Evolutionary conservation across 2,797 vertebrate genomes (phyloP).

Genomic region (Coilia nasus): DNA sequence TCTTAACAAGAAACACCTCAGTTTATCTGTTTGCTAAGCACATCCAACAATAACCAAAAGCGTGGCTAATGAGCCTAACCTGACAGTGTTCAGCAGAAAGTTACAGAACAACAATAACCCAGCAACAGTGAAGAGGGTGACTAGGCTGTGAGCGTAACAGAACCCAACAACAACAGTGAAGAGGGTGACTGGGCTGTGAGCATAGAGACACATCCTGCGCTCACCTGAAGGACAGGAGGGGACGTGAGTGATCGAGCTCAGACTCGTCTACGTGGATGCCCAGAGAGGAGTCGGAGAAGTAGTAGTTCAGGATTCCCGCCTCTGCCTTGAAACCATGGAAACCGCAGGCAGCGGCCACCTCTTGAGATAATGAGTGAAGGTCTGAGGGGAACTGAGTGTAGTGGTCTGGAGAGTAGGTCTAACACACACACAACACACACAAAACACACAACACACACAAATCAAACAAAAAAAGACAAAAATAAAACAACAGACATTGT

Average conservation of each 20-base stretch:
- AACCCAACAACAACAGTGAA: neutral
- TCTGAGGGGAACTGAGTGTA: slow-evolving; percentile 87
- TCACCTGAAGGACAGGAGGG: slow-evolving; percentile 75
- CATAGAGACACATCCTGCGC: neutral
- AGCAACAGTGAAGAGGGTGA: too few species aligned
- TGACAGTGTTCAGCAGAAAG: neutral
- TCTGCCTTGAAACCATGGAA: slow-evolving; percentile 86
- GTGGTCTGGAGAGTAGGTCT: slow-evolving; percentile 88
- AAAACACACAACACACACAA: neutral
- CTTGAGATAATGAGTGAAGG: slow-evolving; percentile 83
- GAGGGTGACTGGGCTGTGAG: neutral
- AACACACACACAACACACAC: slow-evolving; percentile 28
- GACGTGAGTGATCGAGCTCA: slow-evolving; percentile 87
- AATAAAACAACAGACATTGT: too few species aligned
- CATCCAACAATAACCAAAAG: too few species aligned
- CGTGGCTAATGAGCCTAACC: too few species aligned
- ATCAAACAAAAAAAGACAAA: too few species aligned
- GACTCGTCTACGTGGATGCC: slow-evolving; percentile 94
- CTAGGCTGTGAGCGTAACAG: too few species aligned
- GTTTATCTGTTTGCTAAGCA: too few species aligned
- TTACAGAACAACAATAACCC: neutral
- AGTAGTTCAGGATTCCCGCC: slow-evolving; percentile 96
- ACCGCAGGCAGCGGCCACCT: slow-evolving; percentile 84
- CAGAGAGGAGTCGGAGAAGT: slow-evolving; percentile 89
- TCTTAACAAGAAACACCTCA: too few species aligned